A percentile compares a stretch with the other conserved stretches of the same genome.
These are phyloP conservation scores for Zaprionus capensis DNA, from an alignment of 1,140 invertebrate genomes.

Conservation along the genomic window DNA sequence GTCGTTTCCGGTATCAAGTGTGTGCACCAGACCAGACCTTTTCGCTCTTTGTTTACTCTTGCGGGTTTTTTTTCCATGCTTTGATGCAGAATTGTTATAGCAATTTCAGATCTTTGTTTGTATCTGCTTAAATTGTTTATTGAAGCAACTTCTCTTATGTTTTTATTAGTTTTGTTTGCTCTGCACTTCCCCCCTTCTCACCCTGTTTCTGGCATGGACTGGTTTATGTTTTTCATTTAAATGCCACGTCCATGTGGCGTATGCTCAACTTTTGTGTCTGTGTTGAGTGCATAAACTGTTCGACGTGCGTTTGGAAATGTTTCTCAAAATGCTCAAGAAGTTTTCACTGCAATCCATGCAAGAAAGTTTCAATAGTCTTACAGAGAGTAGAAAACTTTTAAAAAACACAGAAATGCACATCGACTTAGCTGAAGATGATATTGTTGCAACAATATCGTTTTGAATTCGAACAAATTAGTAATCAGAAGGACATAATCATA, in stretches of 20 bases:
- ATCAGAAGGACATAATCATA: background rate
- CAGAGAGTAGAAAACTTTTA: background rate
- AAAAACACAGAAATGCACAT: background rate
- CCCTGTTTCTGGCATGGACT: background rate
- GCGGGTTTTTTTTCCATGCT: slow-evolving; percentile 21
- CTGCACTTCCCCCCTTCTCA: background rate
- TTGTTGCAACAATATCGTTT: background rate
- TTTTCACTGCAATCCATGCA: background rate
- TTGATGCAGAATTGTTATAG: slow-evolving; percentile 29
- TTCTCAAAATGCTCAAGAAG: slow-evolving; percentile 15
- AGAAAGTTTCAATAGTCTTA: slow-evolving; percentile 23
- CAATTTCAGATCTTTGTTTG: slow-evolving; percentile 34
- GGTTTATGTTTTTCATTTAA: slow-evolving; percentile 10
- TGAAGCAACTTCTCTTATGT: slow-evolving; percentile 33
- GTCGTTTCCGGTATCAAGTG: slow-evolving; percentile 22
- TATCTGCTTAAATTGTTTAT: slow-evolving; percentile 39
- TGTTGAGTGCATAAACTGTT: slow-evolving; percentile 23
- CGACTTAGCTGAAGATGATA: background rate
- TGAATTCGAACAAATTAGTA: background rate
- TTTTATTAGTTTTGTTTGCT: slow-evolving; percentile 36
- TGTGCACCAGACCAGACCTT: slow-evolving; percentile 4
- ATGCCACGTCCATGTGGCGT: slow-evolving; percentile 7
- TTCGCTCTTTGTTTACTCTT: slow-evolving; percentile 6
- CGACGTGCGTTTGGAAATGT: slow-evolving; percentile 15
- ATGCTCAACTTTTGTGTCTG: slow-evolving; percentile 21